Evolutionary conservation across 37 sponge, comb jelly and placozoan genomes (phyloP), one percentile per base, ranked within the genome.

Genomic region (Crambe crambe): DNA sequence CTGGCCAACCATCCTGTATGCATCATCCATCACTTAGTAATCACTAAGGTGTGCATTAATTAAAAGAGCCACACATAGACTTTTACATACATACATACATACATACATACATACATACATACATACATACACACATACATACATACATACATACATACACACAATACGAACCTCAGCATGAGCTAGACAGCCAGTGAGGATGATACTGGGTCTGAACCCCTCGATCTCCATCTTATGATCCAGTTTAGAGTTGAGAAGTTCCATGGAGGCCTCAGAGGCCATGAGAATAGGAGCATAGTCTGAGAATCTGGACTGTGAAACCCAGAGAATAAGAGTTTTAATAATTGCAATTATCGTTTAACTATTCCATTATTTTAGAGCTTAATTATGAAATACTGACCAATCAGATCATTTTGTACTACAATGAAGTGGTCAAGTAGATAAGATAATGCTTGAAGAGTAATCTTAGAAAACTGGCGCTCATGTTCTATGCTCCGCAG

Each of bases 171-270:
- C 81, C 81, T 81, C 83, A 41, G 58, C 65, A 59, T 82, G 83
- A 32, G 83, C 74, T 26, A 51, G 74, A 35, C 74, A 82, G 44
- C 73, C 74, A 26, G 74, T 40, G 21, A 82, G 9, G 21, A 87
- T 43, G 34, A 87, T 69, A 38, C 81, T 87, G 42, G 82, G 83
- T 39, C 83, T 75, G 72, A 87, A 82, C 37, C 89, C 51, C 23
- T 60, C 47, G 32, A 87, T 87, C 22, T 69, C 37, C 20, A 87
- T 32, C 3, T 44, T 51, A 26, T 26, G 4, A 9, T 80, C 70
- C 31, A 87, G 56, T 37, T 44, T 73, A 37, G 77, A 37, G 66
- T 87, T 87, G 69, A 87, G 81, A 1, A 51, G 43, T 31, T 79
- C 74, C 76, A 87, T 22, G 12, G 88, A 80, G 12, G 74, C 42